Evolutionary conservation across 2,888 invertebrate genomes (phyloP).

Genomic region (Drosophila mimetica): DNA sequence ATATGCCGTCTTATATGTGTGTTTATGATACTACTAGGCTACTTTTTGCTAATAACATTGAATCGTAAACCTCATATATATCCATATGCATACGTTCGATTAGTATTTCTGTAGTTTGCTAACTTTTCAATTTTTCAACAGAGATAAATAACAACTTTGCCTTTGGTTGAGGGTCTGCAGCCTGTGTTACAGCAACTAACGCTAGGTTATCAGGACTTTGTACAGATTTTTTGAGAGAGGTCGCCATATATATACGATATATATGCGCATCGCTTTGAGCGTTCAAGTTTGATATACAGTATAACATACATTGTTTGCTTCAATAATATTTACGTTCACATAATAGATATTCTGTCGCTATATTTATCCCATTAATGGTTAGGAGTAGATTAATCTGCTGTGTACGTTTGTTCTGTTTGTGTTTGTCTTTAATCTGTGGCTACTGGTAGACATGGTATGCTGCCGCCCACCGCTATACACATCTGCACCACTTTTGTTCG

Average conservation of each 20-base stretch:
- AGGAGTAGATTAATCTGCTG: conserved; percentile 36
- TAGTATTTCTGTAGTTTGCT: conserved; percentile 31
- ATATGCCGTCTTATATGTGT: conserved; percentile 17
- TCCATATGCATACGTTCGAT: conserved; percentile 41
- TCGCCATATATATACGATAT: conserved; percentile 34
- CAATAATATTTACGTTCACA: conserved; percentile 21
- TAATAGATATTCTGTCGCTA: conserved; percentile 41
- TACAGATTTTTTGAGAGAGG: conserved; percentile 39
- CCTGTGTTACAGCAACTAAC: conserved; percentile 21
- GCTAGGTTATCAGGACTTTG: conserved; percentile 34
- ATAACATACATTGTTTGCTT: conserved; percentile 34
- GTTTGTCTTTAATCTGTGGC: conserved; percentile 24
- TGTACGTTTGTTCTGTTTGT: conserved; percentile 22
- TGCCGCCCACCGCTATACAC: conserved; percentile 36
- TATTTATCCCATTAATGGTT: conserved; percentile 24
- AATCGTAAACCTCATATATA: conserved; percentile 41
- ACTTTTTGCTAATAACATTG: conserved; percentile 46
- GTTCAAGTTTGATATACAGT: conserved; percentile 57
- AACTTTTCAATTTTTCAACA: conserved; percentile 26
- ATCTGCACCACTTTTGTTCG: conserved; percentile 27
- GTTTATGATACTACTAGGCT: conserved; percentile 39
- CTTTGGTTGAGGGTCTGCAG: conserved; percentile 22
- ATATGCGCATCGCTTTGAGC: conserved; percentile 64
- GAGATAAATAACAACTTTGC: conserved; percentile 41
- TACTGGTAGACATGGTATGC: conserved; percentile 24